Conservation (phyloP, 1,140 invertebrate species). For the Hormaphis cornu region DNA sequence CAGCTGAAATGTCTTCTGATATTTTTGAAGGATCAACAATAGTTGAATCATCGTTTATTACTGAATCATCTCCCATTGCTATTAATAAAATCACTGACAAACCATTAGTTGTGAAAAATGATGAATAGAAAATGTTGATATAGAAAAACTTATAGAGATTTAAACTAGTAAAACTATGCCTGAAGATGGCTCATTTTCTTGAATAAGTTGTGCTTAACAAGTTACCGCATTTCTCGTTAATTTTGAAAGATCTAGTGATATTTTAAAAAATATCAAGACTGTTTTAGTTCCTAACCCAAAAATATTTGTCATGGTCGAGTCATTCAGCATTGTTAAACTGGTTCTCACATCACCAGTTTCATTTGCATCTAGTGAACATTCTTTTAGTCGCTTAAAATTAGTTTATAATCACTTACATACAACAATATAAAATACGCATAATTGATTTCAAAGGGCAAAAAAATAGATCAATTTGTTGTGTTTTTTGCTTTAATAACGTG, state of each 20-base stretch:
- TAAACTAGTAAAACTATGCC: conserved; percentile 1
- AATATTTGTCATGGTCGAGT: not conserved
- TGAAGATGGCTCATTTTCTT: conserved; percentile 15
- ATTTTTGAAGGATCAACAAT: not conserved
- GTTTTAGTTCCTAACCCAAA: conserved; percentile 9
- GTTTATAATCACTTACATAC: conserved; percentile 5
- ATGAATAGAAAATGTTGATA: conserved; percentile 14
- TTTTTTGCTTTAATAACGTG: too few relatives aligned
- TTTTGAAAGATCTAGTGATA: conserved; percentile 10
- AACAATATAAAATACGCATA: too few relatives aligned
- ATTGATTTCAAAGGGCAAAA: too few relatives aligned
- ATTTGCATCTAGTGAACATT: conserved; percentile 1
- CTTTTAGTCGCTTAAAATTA: conserved; percentile 2
- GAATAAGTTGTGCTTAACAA: conserved; percentile 4
- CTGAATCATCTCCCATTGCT: not conserved
- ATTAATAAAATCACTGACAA: conserved; percentile 6
- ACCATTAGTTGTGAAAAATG: conserved; percentile 5
- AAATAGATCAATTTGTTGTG: too few relatives aligned
- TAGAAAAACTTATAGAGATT: conserved; percentile 3
- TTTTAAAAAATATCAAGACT: conserved; percentile 15
- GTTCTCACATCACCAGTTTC: conserved; percentile 2
- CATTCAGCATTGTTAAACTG: not conserved
- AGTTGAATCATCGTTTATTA: conserved; percentile 11
- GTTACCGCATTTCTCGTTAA: conserved; percentile 17
- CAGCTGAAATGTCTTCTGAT: not conserved